phyloP scores from a whole-genome alignment of 2,888 invertebrate genomes.

The Cataglyphis cursor region DNA sequence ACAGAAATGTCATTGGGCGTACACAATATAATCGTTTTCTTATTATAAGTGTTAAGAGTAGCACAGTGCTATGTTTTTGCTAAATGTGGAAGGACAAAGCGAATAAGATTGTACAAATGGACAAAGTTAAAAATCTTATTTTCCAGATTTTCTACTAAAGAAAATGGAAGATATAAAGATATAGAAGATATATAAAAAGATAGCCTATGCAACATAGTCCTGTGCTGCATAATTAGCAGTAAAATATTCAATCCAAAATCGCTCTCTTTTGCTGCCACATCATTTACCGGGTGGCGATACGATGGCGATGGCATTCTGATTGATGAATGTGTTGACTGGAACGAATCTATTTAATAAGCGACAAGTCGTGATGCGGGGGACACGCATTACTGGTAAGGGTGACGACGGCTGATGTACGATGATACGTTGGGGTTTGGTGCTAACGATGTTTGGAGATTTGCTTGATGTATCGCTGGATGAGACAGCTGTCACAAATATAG shows the following conservation, averaged over 20 bases:
- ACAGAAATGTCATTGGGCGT: slow-evolving; percentile 64
- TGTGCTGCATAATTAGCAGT: slow-evolving; percentile 74
- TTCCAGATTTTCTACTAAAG: neutral
- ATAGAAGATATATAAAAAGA: slow-evolving; percentile 9
- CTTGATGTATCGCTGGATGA: slow-evolving; percentile 83
- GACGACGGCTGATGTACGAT: slow-evolving; percentile 85
- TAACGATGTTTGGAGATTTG: slow-evolving; percentile 83
- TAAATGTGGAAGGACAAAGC: neutral
- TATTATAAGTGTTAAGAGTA: slow-evolving; percentile 62
- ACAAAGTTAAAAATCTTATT: neutral
- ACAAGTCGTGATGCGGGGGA: slow-evolving; percentile 85
- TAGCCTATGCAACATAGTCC: slow-evolving; percentile 72
- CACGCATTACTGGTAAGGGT: slow-evolving; percentile 85
- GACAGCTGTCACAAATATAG: slow-evolving; percentile 89
- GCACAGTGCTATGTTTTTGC: slow-evolving; percentile 80
- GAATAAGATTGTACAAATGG: neutral
- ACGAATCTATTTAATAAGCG: slow-evolving; percentile 86
- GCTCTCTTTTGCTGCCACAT: slow-evolving; percentile 76
- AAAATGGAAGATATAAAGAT: neutral
- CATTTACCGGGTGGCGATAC: slow-evolving; percentile 84
- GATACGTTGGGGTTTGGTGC: slow-evolving; percentile 85
- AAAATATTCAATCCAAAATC: slow-evolving; percentile 73
- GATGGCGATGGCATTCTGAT: slow-evolving; percentile 84
- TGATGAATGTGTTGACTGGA: slow-evolving; percentile 84
- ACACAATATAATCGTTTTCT: slow-evolving; percentile 65